Evolutionary conservation across 1,140 invertebrate genomes (phyloP), one percentile per base, ranked within the genome.

Genomic region (Drosophila elegans): DNA sequence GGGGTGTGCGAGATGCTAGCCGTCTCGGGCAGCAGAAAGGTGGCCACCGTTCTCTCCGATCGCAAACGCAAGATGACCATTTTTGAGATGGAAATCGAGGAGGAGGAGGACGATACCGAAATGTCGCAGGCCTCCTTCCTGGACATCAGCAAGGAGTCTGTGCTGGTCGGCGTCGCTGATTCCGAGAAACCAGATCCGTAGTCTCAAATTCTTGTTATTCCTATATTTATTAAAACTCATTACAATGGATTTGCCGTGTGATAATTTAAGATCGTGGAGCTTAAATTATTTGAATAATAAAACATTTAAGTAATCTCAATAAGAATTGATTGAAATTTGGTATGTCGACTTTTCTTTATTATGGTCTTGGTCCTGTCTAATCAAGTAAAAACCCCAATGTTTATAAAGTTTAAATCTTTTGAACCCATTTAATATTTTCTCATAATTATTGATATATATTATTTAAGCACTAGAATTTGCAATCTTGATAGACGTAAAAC

Each of bases 11-110:
- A 93, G 55, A 93, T 93, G 76, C 94, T 98, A 72, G 96, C 97
- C 5, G 97, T 98, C 0, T 98, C 97, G 64, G 97, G 97, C 0
- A 94, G 95, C 10, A 93, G 98, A 41, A 97, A 98, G 94, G 97
- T 98, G 25, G 96, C 97, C 9, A 96, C 97, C 46, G 95, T 98
- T 59, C 93, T 98, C 10, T 96, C 96, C 13, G 95, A 96, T 81
- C 97, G 95, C 76, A 93, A 94, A 64, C 94, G 96, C 56, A 97
- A 97, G 91, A 96, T 98, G 44, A 94, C 96, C 66, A 93, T 98
- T 38, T 97, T 97, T 84, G 97, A 98, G 92, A 98, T 98, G 95
- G 98, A 98, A 93, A 96, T 95, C 85, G 98, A 98, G 72, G 98
- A 98, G 74, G 97, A 98, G 68, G 97, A 98, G 74, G 96, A 97